Conservation (phyloP, 2,113 vertebrate genomes). For the Urocitellus parryii region DNA sequence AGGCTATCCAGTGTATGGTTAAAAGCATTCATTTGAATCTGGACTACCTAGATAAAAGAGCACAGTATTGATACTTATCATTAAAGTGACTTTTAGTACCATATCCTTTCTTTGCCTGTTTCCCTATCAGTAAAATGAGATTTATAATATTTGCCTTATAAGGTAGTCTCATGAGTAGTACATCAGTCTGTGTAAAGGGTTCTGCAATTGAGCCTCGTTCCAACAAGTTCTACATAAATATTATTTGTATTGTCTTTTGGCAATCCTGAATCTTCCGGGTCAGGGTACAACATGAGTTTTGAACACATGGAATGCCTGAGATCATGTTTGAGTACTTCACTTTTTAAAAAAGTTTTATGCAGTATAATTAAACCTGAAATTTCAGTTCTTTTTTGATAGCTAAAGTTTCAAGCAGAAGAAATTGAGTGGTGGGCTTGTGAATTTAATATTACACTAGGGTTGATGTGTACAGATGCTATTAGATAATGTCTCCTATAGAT, state of each 20-base stretch:
- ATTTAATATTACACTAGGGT: background rate
- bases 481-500: background rate
- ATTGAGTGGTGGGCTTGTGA: conserved; percentile 16
- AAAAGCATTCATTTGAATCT: background rate
- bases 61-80: background rate
- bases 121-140: background rate
- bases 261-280: conserved; percentile 22
- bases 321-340: background rate
- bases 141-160: conserved; percentile 27
- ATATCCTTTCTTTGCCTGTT: conserved; percentile 38
- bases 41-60: conserved; percentile 2
- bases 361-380: conserved; percentile 46
- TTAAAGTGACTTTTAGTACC: conserved; percentile 25
- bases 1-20: background rate
- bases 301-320: background rate
- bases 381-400: background rate
- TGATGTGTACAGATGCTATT: background rate
- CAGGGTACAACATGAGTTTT: background rate
- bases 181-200: background rate
- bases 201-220: conserved; percentile 41
- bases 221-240: conserved; percentile 30
- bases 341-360: too few relatives aligned
- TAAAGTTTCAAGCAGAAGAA: conserved; percentile 28
- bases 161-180: conserved; percentile 3
- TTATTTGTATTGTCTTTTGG: conserved; percentile 42